phyloP scores from a whole-genome alignment of 2,797 vertebrate species.

The Hozukius guyotensis region DNA sequence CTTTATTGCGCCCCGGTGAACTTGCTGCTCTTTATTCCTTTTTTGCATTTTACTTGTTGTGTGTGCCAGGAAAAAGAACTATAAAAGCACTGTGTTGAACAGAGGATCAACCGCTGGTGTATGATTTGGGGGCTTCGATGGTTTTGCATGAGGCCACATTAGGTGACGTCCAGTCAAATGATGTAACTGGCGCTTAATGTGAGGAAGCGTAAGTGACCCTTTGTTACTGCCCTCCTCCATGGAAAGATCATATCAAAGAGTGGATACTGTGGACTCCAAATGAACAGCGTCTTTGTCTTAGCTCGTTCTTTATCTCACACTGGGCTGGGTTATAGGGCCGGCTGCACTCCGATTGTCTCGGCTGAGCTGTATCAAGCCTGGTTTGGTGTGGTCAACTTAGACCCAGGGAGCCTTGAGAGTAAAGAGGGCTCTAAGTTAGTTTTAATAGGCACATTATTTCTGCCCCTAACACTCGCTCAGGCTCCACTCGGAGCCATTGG shows the following conservation, averaged over 20 bases:
- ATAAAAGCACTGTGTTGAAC: constrained; percentile 27
- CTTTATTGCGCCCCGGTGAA: constrained; percentile 35
- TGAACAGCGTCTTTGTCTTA: constrained; percentile 63
- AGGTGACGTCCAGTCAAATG: constrained; percentile 58
- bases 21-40: constrained; percentile 24
- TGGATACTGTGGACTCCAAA: constrained; percentile 40
- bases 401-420: constrained; percentile 75
- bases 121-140: constrained; percentile 30
- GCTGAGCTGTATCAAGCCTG: constrained; percentile 48
- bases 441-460: constrained; percentile 86
- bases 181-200: constrained; percentile 62
- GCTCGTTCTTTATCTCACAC: constrained; percentile 45
- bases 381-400: constrained; percentile 72
- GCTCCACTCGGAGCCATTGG: constrained; percentile 73
- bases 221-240: constrained; percentile 49
- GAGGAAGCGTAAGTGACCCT: constrained; percentile 55
- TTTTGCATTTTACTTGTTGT: constrained; percentile 7
- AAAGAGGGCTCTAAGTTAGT: constrained; percentile 81
- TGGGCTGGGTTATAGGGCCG: constrained; percentile 27
- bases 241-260: constrained; percentile 68
- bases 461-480: constrained; percentile 70
- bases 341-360: constrained; percentile 37
- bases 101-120: constrained; percentile 24
- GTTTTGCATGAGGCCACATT: constrained; percentile 51
- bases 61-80: constrained; percentile 55